A percentile compares a stretch with the other conserved stretches of the same genome.
Conservation (phyloP, 2,888 invertebrate genomes). For the Drosophila kanekoi region DNA sequence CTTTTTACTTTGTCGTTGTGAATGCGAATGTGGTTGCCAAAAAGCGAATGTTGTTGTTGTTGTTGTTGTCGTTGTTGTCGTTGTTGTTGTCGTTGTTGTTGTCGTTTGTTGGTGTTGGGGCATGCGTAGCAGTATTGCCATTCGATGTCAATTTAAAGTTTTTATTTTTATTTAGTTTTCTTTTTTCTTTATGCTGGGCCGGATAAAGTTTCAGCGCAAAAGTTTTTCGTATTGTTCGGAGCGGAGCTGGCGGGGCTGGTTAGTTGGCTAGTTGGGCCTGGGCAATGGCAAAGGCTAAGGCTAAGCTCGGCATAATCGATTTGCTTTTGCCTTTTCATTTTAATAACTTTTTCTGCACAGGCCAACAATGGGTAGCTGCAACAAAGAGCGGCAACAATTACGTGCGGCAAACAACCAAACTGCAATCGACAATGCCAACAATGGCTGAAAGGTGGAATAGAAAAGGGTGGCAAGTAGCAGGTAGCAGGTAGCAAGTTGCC, state of each 20-base stretch:
- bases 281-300: slow-evolving; percentile 23
- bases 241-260: slow-evolving; percentile 22
- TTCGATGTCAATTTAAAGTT: slow-evolving; percentile 81
- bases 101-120: slow-evolving; percentile 14
- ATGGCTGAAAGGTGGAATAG: slow-evolving; percentile 28
- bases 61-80: slow-evolving; percentile 50
- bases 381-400: slow-evolving; percentile 74
- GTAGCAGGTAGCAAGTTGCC: not conserved
- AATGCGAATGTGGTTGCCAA: slow-evolving; percentile 53
- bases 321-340: slow-evolving; percentile 72
- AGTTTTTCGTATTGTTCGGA: slow-evolving; percentile 49
- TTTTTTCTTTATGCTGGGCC: slow-evolving; percentile 3
- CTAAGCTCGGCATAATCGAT: slow-evolving; percentile 72
- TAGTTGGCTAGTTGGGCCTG: slow-evolving; percentile 5
- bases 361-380: slow-evolving; percentile 35
- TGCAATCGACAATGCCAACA: slow-evolving; percentile 68
- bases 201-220: slow-evolving; percentile 53
- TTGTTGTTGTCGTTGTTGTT: slow-evolving; percentile 26
- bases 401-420: slow-evolving; percentile 69
- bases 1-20: slow-evolving; percentile 72
- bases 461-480: not conserved
- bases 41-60: slow-evolving; percentile 12
- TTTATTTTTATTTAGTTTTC: slow-evolving; percentile 41
- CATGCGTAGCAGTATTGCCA: slow-evolving; percentile 61
- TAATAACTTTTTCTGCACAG: slow-evolving; percentile 68